Conservation (phyloP, 2,797 vertebrate species). For the Chrosomus eos region DNA sequence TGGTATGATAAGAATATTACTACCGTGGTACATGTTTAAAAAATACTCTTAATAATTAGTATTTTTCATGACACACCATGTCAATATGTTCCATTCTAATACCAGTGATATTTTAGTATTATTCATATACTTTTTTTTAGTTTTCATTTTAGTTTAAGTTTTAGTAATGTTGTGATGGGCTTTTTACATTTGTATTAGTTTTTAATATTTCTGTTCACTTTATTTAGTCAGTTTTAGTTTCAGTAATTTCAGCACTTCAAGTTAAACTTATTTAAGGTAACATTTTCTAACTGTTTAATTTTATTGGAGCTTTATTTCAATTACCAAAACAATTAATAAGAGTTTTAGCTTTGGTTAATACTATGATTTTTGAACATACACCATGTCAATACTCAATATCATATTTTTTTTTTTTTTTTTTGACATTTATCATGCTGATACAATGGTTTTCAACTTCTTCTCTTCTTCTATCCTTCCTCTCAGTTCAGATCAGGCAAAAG, state of each 20-base stretch:
- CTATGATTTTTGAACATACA: background rate
- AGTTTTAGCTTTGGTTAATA: background rate
- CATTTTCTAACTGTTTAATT: background rate
- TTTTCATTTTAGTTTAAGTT: background rate
- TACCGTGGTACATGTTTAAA: background rate
- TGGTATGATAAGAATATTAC: background rate
- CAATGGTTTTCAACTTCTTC: background rate
- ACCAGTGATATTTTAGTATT: background rate
- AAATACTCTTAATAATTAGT: no score
- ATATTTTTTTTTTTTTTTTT: background rate
- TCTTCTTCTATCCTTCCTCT: background rate
- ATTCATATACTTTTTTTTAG: background rate
- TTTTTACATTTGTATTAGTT: background rate
- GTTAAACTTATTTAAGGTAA: background rate
- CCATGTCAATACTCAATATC: background rate
- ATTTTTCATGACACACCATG: no score
- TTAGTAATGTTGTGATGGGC: background rate
- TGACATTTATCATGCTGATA: background rate
- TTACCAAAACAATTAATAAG: background rate
- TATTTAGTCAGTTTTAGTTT: background rate
- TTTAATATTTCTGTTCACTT: background rate
- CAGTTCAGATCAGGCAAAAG: background rate
- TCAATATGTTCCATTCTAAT: background rate
- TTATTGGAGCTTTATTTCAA: background rate
- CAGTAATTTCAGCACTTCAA: no score